Percentiles rank a stretch among this genome's conserved stretches.
Evolutionary conservation across 2,113 vertebrate species (phyloP).

Genomic region (Chaenogobius annularis): DNA sequence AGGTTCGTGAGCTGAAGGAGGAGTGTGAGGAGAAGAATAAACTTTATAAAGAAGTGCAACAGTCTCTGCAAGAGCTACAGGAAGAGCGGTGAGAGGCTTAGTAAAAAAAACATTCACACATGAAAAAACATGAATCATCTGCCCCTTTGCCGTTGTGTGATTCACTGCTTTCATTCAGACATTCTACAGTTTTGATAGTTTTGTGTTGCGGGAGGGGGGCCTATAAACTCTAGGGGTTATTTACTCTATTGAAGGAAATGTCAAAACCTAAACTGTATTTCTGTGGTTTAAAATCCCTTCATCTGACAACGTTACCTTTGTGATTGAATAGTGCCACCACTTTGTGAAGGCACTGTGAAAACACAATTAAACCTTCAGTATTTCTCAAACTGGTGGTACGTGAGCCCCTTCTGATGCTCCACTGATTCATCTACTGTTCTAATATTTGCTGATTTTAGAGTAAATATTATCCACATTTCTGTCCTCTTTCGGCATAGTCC

Average conservation of each 20-base stretch:
- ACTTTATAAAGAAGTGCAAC: constrained; percentile 92
- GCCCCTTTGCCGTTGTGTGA: neutral
- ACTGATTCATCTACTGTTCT: no score
- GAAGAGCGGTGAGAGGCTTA: constrained; percentile 85
- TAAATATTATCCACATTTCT: no score
- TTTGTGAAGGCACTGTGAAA: neutral
- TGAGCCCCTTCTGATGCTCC: no score
- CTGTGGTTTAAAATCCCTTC: neutral
- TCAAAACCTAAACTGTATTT: neutral
- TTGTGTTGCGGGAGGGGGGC: neutral
- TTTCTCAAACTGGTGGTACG: no score
- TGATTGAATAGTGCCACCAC: no score
- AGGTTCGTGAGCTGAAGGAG: constrained; percentile 97
- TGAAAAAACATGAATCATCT: neutral
- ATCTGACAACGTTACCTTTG: neutral
- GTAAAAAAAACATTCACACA: neutral
- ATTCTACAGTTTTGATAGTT: neutral
- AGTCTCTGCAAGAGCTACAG: constrained; percentile 91
- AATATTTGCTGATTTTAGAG: no score
- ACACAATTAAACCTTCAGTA: neutral
- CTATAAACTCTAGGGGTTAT: neutral
- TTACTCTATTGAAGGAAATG: neutral
- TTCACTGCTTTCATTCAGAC: neutral
- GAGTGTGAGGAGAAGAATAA: constrained; percentile 97
- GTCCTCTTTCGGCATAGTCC: no score